These are phyloP conservation scores for Rhodophaea formosa DNA, from an alignment of 2,888 invertebrate species.

Conservation along the genomic window DNA sequence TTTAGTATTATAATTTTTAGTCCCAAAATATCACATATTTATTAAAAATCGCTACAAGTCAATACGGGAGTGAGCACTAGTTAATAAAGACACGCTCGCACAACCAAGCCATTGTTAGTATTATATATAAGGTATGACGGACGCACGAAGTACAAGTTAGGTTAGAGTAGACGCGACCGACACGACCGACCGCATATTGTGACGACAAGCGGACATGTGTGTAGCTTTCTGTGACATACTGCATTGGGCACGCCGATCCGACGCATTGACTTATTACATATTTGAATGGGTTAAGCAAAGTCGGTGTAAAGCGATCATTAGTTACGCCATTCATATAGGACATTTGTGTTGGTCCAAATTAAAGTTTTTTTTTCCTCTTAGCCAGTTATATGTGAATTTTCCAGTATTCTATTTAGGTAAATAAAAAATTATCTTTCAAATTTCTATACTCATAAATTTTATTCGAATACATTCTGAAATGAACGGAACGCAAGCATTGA, in stretches of 20 bases:
- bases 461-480: too few species aligned
- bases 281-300: too few species aligned
- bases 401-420: too few species aligned
- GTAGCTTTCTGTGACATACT: not conserved
- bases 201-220: constrained; percentile 2
- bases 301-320: too few species aligned
- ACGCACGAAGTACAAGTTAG: constrained; percentile 73
- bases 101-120: constrained; percentile 48
- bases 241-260: too few species aligned
- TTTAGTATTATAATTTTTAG: not conserved
- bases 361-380: not conserved
- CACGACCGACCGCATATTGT: constrained; percentile 49
- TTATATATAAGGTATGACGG: constrained; percentile 31
- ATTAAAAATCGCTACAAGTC: not conserved
- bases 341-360: not conserved
- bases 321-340: too few species aligned
- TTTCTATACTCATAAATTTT: too few species aligned
- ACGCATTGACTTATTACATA: too few species aligned
- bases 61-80: constrained; percentile 13
- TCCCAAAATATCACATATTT: not conserved
- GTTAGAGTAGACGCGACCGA: constrained; percentile 45
- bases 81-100: constrained; percentile 30
- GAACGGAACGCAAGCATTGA: too few species aligned
- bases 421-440: too few species aligned
- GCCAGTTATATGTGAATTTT: too few species aligned